These are phyloP conservation scores for Drosophila santomea DNA, from an alignment of 1,140 invertebrate genomes.

Conservation along the genomic window DNA sequence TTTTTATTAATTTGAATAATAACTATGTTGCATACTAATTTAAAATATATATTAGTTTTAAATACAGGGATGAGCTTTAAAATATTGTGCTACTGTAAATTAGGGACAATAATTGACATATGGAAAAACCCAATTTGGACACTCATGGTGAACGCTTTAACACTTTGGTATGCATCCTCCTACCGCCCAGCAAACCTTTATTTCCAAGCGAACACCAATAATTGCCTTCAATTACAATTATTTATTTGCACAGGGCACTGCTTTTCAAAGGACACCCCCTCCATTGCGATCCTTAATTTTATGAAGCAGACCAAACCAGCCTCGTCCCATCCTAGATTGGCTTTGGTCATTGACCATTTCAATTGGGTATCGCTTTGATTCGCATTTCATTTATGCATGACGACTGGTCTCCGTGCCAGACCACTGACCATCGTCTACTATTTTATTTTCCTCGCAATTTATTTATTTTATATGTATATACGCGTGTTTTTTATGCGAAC, in stretches of 20 bases:
- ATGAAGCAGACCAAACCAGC: conserved; percentile 22
- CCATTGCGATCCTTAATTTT: conserved; percentile 15
- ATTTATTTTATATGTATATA: conserved; percentile 49
- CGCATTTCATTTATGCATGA: conserved; percentile 78
- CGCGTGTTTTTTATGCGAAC: conserved; percentile 31
- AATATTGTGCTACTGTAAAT: no score
- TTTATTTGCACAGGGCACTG: conserved; percentile 66
- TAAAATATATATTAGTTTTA: no score
- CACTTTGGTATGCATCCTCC: conserved; percentile 4
- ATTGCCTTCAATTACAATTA: conserved; percentile 83
- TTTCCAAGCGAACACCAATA: conserved; percentile 72
- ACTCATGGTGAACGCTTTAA: conserved; percentile 4
- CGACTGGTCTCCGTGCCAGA: conserved; percentile 31
- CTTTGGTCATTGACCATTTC: conserved; percentile 64
- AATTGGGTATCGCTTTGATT: conserved; percentile 81
- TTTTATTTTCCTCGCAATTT: conserved; percentile 68
- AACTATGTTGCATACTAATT: no score
- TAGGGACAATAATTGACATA: no score
- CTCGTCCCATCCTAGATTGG: conserved; percentile 54
- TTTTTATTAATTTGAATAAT: no score
- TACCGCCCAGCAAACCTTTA: conserved; percentile 42
- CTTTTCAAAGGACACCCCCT: not conserved
- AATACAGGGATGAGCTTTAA: no score
- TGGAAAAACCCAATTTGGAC: conserved; percentile 11
- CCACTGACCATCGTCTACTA: conserved; percentile 54